Evolutionary conservation across 2,113 vertebrate species (phyloP).

Genomic region (Gallinago media): DNA sequence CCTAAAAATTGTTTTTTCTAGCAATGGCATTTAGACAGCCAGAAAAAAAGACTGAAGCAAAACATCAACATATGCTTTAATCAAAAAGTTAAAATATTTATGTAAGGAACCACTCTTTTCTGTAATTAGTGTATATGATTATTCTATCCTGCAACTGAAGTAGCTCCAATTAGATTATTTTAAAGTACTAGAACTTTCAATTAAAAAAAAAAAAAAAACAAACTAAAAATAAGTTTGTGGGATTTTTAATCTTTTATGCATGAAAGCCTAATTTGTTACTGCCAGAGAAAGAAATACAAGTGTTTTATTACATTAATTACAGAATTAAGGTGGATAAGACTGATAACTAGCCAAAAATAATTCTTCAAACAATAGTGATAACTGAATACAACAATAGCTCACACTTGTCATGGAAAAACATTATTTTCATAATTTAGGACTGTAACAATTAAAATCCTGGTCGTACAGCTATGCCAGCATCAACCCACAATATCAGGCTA

Average conservation of each 20-base stretch:
- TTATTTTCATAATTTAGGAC: not conserved
- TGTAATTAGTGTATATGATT: not conserved
- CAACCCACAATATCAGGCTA: not conserved
- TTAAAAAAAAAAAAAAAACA: not conserved
- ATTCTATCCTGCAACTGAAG: not conserved
- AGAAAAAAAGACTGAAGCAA: not conserved
- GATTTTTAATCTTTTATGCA: not conserved
- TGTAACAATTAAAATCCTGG: not conserved
- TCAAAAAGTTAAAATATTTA: not conserved
- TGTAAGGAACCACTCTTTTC: not conserved
- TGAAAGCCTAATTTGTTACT: not conserved
- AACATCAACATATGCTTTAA: not conserved
- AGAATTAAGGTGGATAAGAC: conserved; percentile 1
- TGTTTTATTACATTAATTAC: conserved; percentile 33
- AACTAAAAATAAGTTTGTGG: not conserved
- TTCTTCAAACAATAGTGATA: not conserved
- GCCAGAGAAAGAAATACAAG: not conserved
- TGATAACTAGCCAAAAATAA: conserved; percentile 24
- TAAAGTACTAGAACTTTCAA: not conserved
- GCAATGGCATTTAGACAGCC: not conserved
- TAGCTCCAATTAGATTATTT: not conserved
- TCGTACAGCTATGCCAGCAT: not conserved
- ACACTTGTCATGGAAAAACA: not conserved
- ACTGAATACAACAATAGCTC: not conserved
- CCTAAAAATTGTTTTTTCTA: not conserved